A percentile compares a stretch with the other conserved stretches of the same genome.
These are phyloP conservation scores for Paracyclopina nana DNA, from an alignment of 1,140 invertebrate genomes.

Conservation along the genomic window DNA sequence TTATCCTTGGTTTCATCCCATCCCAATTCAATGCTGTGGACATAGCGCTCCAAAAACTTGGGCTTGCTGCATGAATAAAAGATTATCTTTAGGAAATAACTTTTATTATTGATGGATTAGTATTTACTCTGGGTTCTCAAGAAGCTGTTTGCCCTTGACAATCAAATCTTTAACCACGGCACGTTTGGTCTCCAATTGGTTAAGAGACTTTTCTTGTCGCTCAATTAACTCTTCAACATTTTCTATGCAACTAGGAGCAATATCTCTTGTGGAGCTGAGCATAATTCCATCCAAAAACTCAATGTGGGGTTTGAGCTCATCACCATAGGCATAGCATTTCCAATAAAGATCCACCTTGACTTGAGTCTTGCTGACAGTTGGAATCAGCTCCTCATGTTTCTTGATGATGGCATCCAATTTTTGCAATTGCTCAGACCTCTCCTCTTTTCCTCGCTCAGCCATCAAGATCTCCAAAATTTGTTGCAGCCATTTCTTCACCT, in stretches of 20 bases:
- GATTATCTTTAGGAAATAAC: not conserved
- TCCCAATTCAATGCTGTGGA: constrained; percentile 20
- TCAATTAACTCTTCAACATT: constrained; percentile 22
- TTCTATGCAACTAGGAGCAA: constrained; percentile 21
- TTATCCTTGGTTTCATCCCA: constrained; percentile 21
- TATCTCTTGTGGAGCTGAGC: constrained; percentile 21
- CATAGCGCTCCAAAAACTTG: constrained; percentile 20
- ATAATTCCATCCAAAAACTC: constrained; percentile 21
- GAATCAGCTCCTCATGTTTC: constrained; percentile 21
- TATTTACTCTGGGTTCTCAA: constrained; percentile 18
- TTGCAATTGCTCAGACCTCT: constrained; percentile 19
- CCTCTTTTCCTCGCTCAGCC: constrained; percentile 22
- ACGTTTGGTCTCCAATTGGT: constrained; percentile 18
- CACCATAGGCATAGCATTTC: constrained; percentile 21
- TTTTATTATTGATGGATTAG: not conserved
- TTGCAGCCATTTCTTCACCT: constrained; percentile 22
- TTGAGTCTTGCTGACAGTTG: constrained; percentile 17
- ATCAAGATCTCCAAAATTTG: constrained; percentile 18
- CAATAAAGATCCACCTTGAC: constrained; percentile 20
- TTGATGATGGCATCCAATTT: constrained; percentile 21
- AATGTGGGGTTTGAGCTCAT: constrained; percentile 20
- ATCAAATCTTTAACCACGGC: constrained; percentile 21
- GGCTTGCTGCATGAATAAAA: constrained; percentile 17
- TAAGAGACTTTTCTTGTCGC: constrained; percentile 20
- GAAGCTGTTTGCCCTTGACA: constrained; percentile 20